Conservation (phyloP, 2,113 vertebrate genomes). For the Takifugu bimaculatus region DNA sequence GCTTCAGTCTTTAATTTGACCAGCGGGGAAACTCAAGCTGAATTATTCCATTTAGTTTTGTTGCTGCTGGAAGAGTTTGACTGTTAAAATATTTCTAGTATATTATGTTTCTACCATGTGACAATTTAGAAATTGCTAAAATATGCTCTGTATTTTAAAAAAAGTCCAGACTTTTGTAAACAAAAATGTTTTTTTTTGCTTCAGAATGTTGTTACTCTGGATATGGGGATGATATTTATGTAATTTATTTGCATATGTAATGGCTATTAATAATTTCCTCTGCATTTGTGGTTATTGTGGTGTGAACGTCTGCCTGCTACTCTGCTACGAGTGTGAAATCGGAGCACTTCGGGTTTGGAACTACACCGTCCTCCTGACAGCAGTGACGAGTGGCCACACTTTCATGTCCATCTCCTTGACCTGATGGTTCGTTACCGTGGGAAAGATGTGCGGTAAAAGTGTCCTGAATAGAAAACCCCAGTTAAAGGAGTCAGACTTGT, state of each 20-base stretch:
- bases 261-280: conserved; percentile 28
- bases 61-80: neutral
- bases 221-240: conserved; percentile 48
- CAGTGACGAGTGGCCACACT: too few relatives aligned
- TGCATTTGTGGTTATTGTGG: neutral
- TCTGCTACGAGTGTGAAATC: neutral
- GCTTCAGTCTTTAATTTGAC: too few relatives aligned
- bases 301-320: neutral
- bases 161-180: neutral
- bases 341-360: too few relatives aligned
- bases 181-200: neutral
- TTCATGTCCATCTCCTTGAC: too few relatives aligned
- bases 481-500: conserved; percentile 39
- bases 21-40: too few relatives aligned
- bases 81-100: neutral
- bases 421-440: neutral
- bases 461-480: neutral
- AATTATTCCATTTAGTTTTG: too few relatives aligned
- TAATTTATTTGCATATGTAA: conserved; percentile 57
- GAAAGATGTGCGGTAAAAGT: neutral
- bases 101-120: neutral
- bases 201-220: conserved; percentile 15
- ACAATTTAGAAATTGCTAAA: neutral
- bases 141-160: neutral
- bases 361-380: too few relatives aligned